Conservation (phyloP, 2,113 vertebrate species). For the Electrona antarctica region DNA sequence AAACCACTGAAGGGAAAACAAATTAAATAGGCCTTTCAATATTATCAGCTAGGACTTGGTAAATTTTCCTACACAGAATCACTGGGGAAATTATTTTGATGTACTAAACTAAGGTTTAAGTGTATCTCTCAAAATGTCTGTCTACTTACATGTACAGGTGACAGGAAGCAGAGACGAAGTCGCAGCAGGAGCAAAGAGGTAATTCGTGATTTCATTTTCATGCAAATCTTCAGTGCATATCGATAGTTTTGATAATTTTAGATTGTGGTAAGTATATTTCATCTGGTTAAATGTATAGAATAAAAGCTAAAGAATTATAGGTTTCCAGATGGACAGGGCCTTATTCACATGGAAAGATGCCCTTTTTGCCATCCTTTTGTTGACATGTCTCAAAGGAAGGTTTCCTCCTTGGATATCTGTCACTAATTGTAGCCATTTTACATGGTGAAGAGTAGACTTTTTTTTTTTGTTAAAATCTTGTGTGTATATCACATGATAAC, state of each 20-base stretch:
- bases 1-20: too few relatives aligned
- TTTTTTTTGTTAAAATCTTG: conserved; percentile 90
- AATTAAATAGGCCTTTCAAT: too few relatives aligned
- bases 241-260: conserved; percentile 57
- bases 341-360: conserved; percentile 80
- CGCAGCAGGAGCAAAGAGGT: conserved; percentile 99
- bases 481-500: conserved; percentile 99
- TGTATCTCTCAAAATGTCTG: not conserved
- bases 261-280: conserved; percentile 90
- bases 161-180: conserved; percentile 90
- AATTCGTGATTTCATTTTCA: conserved; percentile 86
- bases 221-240: conserved; percentile 56
- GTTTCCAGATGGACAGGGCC: conserved; percentile 79
- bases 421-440: conserved; percentile 64
- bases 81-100: too few relatives aligned
- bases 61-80: too few relatives aligned
- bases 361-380: conserved; percentile 41
- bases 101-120: too few relatives aligned
- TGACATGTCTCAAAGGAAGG: conserved; percentile 58
- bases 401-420: conserved; percentile 62
- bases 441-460: conserved; percentile 75
- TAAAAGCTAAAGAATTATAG: conserved; percentile 71
- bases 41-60: too few relatives aligned
- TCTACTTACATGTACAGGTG: conserved; percentile 59
- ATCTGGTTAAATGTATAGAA: conserved; percentile 44